Evolutionary conservation across 2,888 invertebrate species (phyloP), one percentile per base, ranked within the genome.

Genomic region (Drepanosiphum platanoidis): DNA sequence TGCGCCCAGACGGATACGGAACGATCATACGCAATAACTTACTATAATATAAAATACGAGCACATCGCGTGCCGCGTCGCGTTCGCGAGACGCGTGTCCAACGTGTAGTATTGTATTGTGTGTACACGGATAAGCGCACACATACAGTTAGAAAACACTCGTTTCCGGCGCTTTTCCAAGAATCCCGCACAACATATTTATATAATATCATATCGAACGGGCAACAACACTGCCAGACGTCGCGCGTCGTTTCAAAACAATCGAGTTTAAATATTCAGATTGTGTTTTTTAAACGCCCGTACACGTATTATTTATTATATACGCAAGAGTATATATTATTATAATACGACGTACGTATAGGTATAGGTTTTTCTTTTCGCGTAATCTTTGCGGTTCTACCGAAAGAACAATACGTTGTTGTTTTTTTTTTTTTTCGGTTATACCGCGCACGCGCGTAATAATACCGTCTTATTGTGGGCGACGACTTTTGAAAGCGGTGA

Each of bases 401-500:
- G 46, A 75, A 34, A 74, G 66, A 84, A 84, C 83, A 84, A 83
- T 68, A 68, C 75, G 18, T 27, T 66, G 46, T 36, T 52, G 4
- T 42, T 58, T 34, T 34, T 66, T 66, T 36, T 52, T 11, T 42
- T 58, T 34, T 34, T 13, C 27, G 32, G 61, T 36, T 11, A 46
- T 36, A 36, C 34, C 18, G 7, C 52, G 22, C 18, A 18, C 52
- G 22, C 30, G 30, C 11, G 13, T n/a, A 64, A 61, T 61, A 64
- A 30, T 27, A 27, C 30, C 13, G 27, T 61, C 9, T 61, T 27
- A 64, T 66, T 79, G 66, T 46, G 34, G 36, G 9, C 15, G 27
- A 34, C 11, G 75, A 84, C 83, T 75, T 84, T 84, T 75, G 27
- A 84, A 75, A 84, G 52, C 75, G 52, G 83, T 75, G 83, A 83